Evolutionary conservation across 2,797 vertebrate genomes (phyloP).

Genomic region (Pyrocephalus nanus): DNA sequence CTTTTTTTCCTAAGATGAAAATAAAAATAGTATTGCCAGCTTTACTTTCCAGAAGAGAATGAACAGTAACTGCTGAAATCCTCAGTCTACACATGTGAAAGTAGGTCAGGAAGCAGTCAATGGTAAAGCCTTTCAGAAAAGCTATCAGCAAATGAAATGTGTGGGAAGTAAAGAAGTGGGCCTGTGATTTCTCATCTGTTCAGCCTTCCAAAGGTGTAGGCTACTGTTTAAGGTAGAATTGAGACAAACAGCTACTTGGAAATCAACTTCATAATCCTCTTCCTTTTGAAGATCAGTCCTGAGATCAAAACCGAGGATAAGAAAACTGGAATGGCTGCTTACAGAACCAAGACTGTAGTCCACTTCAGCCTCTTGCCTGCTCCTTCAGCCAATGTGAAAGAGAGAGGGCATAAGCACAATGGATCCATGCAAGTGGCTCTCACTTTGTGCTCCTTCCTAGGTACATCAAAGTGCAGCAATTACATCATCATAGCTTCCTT

Average conservation of each 20-base stretch:
- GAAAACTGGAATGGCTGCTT: background rate
- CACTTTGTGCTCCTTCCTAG: background rate
- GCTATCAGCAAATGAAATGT: background rate
- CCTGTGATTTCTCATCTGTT: background rate
- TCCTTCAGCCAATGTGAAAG: background rate
- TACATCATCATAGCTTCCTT: background rate
- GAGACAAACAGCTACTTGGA: background rate
- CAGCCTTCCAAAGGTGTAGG: background rate
- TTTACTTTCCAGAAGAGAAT: background rate
- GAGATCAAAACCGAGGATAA: background rate
- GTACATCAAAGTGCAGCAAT: background rate
- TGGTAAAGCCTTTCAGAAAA: slow-evolving; percentile 28
- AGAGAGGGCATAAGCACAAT: background rate
- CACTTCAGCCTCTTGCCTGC: background rate
- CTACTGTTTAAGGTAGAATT: slow-evolving; percentile 15
- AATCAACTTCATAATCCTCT: background rate
- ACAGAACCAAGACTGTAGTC: background rate
- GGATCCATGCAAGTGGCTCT: background rate
- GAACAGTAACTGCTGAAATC: slow-evolving; percentile 3
- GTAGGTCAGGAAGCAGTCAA: slow-evolving; percentile 36
- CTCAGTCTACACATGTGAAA: background rate
- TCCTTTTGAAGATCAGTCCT: background rate
- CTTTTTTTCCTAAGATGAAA: background rate
- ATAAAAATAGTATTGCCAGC: background rate
- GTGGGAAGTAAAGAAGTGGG: background rate